phyloP scores from a whole-genome alignment of 1,140 invertebrate genomes.

The Chironomus tepperi region DNA sequence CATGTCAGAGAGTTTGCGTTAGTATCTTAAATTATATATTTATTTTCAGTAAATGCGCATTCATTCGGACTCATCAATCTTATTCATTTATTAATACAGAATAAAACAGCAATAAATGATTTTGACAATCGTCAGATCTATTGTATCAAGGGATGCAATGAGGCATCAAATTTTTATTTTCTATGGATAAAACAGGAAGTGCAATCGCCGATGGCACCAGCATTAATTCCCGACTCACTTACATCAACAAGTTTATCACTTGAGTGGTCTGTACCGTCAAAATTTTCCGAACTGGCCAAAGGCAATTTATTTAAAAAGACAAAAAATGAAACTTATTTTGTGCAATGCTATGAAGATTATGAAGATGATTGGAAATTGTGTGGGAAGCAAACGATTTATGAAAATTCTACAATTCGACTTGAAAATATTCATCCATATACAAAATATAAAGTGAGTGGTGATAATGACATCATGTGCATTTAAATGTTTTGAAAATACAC shows the following conservation, averaged over 20 bases:
- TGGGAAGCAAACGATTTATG: constrained; percentile 55
- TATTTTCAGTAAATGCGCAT: not conserved
- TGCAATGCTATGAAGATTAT: constrained; percentile 64
- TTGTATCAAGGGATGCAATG: constrained; percentile 71
- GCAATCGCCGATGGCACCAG: constrained; percentile 47
- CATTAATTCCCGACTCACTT: constrained; percentile 26
- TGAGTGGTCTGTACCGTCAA: constrained; percentile 59
- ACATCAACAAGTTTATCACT: constrained; percentile 37
- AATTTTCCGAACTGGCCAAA: constrained; percentile 41
- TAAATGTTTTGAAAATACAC: constrained; percentile 27
- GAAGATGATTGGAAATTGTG: constrained; percentile 65
- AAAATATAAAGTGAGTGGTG: constrained; percentile 65
- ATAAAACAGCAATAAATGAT: constrained; percentile 24
- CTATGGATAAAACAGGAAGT: constrained; percentile 50
- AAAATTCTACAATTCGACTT: constrained; percentile 57
- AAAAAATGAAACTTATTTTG: constrained; percentile 55
- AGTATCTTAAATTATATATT: constrained; percentile 42
- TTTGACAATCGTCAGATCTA: constrained; percentile 45
- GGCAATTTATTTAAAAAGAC: constrained; percentile 38
- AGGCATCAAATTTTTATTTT: constrained; percentile 63
- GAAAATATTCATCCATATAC: constrained; percentile 76
- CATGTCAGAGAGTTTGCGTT: constrained; percentile 61
- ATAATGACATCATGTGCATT: not conserved
- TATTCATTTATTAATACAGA: not conserved
- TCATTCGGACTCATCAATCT: not conserved